Evolutionary conservation across 2,113 vertebrate genomes (phyloP).

Genomic region (Phalacrocorax brasilianus): DNA sequence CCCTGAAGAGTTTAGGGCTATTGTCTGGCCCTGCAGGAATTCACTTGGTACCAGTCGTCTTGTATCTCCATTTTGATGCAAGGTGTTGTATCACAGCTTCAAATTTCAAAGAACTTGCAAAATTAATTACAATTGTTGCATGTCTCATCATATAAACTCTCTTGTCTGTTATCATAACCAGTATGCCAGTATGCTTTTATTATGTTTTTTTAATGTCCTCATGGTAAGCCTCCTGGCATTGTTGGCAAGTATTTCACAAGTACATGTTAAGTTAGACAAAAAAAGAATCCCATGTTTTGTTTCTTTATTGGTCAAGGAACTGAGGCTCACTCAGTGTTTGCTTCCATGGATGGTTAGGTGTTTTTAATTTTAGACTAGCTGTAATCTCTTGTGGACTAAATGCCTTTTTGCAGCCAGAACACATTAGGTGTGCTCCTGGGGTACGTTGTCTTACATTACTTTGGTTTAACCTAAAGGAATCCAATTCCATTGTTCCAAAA

Average conservation of each 20-base stretch:
- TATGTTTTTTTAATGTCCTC: not conserved
- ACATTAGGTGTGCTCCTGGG: not conserved
- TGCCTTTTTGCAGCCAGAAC: not conserved
- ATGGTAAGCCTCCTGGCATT: not conserved
- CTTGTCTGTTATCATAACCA: not conserved
- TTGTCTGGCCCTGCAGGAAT: not conserved
- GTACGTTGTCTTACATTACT: not conserved
- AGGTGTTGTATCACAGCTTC: not conserved
- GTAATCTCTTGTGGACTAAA: not conserved
- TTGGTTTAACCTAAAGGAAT: conserved; percentile 11
- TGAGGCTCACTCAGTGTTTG: not conserved
- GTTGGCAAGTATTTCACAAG: not conserved
- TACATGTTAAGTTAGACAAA: not conserved
- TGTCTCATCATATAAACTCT: not conserved
- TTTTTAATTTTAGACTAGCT: not conserved
- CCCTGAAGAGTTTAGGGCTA: not conserved
- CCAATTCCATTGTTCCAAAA: not conserved
- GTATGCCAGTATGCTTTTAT: not conserved
- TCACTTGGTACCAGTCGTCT: not conserved
- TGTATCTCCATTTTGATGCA: not conserved
- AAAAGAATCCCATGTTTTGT: not conserved
- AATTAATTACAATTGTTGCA: not conserved
- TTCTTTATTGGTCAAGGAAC: not conserved
- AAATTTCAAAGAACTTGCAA: not conserved
- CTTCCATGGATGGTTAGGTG: not conserved